Percentiles rank a stretch among this genome's conserved stretches.
phyloP scores from a whole-genome alignment of 2,888 invertebrate species.

The Oasisia sp. region DNA sequence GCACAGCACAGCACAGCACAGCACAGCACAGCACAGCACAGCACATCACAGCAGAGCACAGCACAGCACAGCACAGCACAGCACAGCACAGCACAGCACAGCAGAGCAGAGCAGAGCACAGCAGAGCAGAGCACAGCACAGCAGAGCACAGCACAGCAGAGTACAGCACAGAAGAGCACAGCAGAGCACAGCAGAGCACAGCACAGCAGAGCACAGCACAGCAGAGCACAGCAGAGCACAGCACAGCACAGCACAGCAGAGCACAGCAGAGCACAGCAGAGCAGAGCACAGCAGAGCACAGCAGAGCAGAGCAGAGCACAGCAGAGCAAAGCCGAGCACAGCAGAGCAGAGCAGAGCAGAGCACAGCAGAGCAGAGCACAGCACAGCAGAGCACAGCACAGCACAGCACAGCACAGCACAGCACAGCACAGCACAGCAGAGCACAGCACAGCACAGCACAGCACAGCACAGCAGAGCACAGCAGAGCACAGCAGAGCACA shows the following conservation, averaged over 20 bases:
- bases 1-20: constrained; percentile 37
- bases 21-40: constrained; percentile 20
- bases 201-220: no score
- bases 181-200: no score
- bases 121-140: no score
- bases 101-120: constrained; percentile 25
- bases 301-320: no score
- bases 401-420: background rate
- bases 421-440: no score
- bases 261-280: no score
- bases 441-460: background rate
- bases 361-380: background rate
- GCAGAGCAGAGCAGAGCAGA: background rate
- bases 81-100: constrained; percentile 32
- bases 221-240: no score
- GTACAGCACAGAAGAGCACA: no score
- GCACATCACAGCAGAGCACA: constrained; percentile 35
- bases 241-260: no score
- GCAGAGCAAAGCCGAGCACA: background rate
- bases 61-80: constrained; percentile 33
- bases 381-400: constrained; percentile 23
- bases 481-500: background rate
- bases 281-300: no score
- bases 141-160: no score
- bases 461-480: background rate